Evolutionary conservation across 2,113 vertebrate species (phyloP).

Genomic region (Perca fluviatilis): DNA sequence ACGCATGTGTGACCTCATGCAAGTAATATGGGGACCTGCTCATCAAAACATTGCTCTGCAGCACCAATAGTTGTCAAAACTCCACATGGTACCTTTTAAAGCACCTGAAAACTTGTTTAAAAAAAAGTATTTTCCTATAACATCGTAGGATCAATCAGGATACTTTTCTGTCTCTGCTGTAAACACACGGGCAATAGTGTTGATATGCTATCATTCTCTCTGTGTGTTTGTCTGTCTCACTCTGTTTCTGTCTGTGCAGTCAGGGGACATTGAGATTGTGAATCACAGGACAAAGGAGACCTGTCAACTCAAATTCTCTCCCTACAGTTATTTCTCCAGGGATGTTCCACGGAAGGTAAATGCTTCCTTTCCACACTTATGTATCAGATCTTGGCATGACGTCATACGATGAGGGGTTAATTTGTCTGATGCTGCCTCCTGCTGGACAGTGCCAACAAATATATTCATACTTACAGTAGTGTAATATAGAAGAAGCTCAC

Average conservation of each 20-base stretch:
- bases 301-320: conserved; percentile 97
- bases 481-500: neutral
- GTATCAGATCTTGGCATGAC: conserved; percentile 7
- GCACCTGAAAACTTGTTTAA: neutral
- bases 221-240: conserved; percentile 29
- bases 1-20: neutral
- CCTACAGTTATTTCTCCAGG: conserved; percentile 99
- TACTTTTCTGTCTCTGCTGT: neutral
- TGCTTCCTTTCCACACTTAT: neutral
- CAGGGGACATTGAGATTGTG: conserved; percentile 97
- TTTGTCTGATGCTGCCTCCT: conserved; percentile 69
- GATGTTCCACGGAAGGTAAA: conserved; percentile 94
- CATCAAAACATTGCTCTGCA: neutral
- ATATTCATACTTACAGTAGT: neutral
- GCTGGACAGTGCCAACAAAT: conserved; percentile 52
- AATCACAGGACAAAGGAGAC: conserved; percentile 97
- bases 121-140: neutral
- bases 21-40: neutral
- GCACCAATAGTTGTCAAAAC: neutral
- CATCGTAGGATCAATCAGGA: neutral
- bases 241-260: conserved; percentile 79
- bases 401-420: conserved; percentile 7
- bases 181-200: neutral
- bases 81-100: neutral
- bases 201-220: neutral